Evolutionary conservation across 2,797 vertebrate species (phyloP).

Genomic region (Coracias cyanogaster): DNA sequence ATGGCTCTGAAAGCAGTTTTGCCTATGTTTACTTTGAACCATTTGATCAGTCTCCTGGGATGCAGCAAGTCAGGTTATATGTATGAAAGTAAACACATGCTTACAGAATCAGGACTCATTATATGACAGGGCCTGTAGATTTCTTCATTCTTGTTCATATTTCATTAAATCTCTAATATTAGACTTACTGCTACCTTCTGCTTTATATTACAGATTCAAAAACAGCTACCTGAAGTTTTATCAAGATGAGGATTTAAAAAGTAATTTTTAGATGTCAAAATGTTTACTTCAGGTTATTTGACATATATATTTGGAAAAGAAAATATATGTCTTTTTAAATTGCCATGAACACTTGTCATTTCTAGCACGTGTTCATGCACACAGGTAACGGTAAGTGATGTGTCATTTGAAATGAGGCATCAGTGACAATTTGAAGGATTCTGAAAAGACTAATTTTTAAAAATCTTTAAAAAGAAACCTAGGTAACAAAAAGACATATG

Average conservation of each 20-base stretch:
- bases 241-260: not conserved
- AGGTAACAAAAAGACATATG: not conserved
- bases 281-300: not conserved
- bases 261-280: not conserved
- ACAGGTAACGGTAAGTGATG: conserved; percentile 18
- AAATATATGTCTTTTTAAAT: conserved; percentile 9
- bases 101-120: not conserved
- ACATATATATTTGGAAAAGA: not conserved
- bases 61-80: not conserved
- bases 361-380: conserved; percentile 19
- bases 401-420: conserved; percentile 59
- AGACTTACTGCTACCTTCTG: not conserved
- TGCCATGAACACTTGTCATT: not conserved
- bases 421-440: conserved; percentile 8
- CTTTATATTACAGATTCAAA: not conserved
- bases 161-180: not conserved
- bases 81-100: not conserved
- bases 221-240: not conserved
- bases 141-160: not conserved
- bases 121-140: not conserved
- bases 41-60: not conserved
- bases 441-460: not conserved
- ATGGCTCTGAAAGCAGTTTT: not conserved
- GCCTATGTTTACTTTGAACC: not conserved
- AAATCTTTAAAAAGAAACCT: not conserved